Percentiles rank a stretch among this genome's conserved stretches.
Conservation (phyloP, 2,797 vertebrate genomes). For the Bradypodion ventrale region DNA sequence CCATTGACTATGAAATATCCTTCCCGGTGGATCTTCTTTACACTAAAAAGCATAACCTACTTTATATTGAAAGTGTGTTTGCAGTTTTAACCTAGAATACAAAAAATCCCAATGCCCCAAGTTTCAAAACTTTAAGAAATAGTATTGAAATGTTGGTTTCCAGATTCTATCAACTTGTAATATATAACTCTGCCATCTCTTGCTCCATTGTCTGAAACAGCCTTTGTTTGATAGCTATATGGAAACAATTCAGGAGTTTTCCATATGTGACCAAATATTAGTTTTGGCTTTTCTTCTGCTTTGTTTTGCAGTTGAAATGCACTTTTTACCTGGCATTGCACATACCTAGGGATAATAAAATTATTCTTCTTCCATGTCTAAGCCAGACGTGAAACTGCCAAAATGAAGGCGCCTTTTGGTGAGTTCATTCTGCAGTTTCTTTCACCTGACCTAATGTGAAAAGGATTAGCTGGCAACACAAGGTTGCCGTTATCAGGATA, state of each 20-base stretch:
- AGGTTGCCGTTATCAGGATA: too few species aligned
- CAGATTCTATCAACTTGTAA: background rate
- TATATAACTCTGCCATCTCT: background rate
- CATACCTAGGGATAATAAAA: background rate
- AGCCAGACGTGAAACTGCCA: too few species aligned
- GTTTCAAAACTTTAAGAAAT: background rate
- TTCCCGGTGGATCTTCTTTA: too few species aligned
- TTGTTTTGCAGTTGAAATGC: background rate
- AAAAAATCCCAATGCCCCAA: background rate
- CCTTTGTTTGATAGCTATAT: background rate
- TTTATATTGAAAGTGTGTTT: background rate
- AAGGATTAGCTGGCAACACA: too few species aligned
- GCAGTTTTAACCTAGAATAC: background rate
- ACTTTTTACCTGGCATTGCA: background rate
- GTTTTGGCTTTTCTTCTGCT: background rate
- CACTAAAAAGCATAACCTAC: too few species aligned
- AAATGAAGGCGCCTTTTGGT: too few species aligned
- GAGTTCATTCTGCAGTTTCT: too few species aligned
- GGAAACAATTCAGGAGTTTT: background rate
- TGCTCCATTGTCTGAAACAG: background rate
- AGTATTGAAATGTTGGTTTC: background rate
- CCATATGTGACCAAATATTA: background rate
- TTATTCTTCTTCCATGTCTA: too few species aligned
- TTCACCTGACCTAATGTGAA: too few species aligned
- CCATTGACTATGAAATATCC: too few species aligned